Base-by-base conservation (phyloP, 2,797 vertebrate species). In the Champsocephalus gunnari region DNA sequence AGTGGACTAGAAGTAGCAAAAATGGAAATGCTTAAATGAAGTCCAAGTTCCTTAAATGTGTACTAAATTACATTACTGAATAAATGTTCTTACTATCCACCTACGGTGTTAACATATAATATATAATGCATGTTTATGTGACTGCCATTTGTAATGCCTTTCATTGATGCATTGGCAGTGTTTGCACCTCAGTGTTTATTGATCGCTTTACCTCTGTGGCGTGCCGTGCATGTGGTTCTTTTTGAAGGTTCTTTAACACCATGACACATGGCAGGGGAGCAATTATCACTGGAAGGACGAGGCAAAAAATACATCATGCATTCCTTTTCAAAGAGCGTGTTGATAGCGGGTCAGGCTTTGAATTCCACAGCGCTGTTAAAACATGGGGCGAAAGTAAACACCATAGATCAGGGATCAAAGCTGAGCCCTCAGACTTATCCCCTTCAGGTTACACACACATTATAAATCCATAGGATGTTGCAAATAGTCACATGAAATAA, bases 221-320 rank as follows among this genome's bases (percentile, higher is more conserved):
- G 49, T 53, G 58, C 62, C 66, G 73, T 66, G 73, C 61, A 64
- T 64, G 70, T 60, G 64, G 56, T 77, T 69, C 83, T 87, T 80
- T 88, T 79, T 73, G 54, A 86, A 85, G 87, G 66, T 28, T 28
- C 65, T 59, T 44, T 78, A 75, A 77, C 74, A 65, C 66, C 41
- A 13, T 4, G 16, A 44, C 77, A 75, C 89, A 84, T 76, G 87
- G 70, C 81, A 66, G 71, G 12, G 44, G 53, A 71, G 82, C 70
- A 87, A 81, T 92, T 89, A 91, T 84, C 85, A 87, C 88, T 83
- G 56, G 50, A 82, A 80, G 84, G 87, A 87, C 88, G 28, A 59
- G 67, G 67, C 87, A 86, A 78, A 85, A 92, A 89, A 90, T 89
- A 92, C 73, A 82, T 81, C 73, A 69, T 61, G 72, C 86, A 89